Base-by-base conservation (phyloP, 2,113 vertebrate genomes). In the Amazona guildingii region DNA sequence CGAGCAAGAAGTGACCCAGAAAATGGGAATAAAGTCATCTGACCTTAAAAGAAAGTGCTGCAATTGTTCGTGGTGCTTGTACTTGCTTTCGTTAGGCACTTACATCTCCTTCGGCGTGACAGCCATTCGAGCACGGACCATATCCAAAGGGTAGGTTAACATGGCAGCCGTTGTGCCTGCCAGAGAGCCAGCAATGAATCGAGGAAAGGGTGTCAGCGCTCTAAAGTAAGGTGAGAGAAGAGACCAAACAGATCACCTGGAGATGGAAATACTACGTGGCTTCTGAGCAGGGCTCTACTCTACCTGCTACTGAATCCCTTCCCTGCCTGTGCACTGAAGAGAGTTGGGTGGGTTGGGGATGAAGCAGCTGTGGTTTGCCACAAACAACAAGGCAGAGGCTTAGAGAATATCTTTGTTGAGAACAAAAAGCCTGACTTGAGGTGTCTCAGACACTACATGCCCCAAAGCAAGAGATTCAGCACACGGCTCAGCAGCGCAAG, bases 21-120 rank as follows among this genome's bases (percentile, higher is more conserved):
- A 95, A 94, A 84, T 0, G 13, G 52, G 66, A 79, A 64, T 52
- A 83, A 84, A 92, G 37, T 31, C 68, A 62, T 10, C 43, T 41
- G 49, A 68, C 68, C 55, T 88, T n/a, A 14, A 28, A 43, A 83
- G 68, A 61, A 51, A 88, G 67, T 46, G 49, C 90, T 93, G 75
- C 9, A 2, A 63, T 49, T 80, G 86, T 64, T 83, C 5, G 12
- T 16, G 88, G 74, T 69, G 43, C 63, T 69, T 35, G 27, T 19
- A 31, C 46, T 28, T 21, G 59, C 33, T 77, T 59, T 61, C 1
- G 1, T n/a, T 19, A 68, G 66, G 87, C 59, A 96, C 99, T 99
- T 98, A 99, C 99, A 99, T 99, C 96, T 99, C 99, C 97, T 99
- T 99, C 13, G 99, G 99, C 0, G 99, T 99, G 86, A 99, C 99